Evolutionary conservation across 1,140 invertebrate species (phyloP), one percentile per base, ranked within the genome.

Genomic region (Drosophila navojoa): DNA sequence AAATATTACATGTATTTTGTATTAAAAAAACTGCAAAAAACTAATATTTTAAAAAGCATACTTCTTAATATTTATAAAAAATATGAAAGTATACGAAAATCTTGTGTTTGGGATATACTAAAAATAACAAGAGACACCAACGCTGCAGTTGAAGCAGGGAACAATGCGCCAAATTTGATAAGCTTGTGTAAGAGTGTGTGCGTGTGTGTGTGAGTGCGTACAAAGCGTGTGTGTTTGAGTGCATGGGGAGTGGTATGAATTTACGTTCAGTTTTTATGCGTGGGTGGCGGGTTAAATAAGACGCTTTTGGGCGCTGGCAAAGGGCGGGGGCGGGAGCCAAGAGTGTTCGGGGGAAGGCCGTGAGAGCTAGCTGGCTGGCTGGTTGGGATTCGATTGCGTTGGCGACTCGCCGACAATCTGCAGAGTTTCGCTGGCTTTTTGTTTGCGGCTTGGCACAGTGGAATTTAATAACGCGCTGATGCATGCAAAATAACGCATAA

Each of bases 401-500:
- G 71, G 47, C 58, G 66, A 62, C 42, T 42, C 54, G 52, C 42
- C 47, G 35, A 49, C 64, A 58, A 60, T 73, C 71, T 68, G 29
- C 49, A n/a, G 54, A 58, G 52, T 70, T 42, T 62, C 53, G 59
- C 25, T 58, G 42, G 57, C 57, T 70, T 63, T 69, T 66, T 76
- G 72, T 76, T 66, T 76, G 73, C 54, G 68, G 61, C 49, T 71
- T 70, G 35, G 63, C 69, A 76, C 73, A 71, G 62, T 72, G 84
- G 84, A 89, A 89, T 89, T 89, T 89, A 89, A 89, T 89, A 89
- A 90, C 71, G 84, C 80, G 74, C 77, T 89, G 85, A 89, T 89
- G 84, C 85, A 89, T 89, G 84, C 84, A 89, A 80, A 89, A 84
- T 80, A 90, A 80, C 74, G 80, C 77, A 84, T 80, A 89, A 84